Conservation (phyloP, 2,113 vertebrate genomes). For the Recurvirostra avosetta region DNA sequence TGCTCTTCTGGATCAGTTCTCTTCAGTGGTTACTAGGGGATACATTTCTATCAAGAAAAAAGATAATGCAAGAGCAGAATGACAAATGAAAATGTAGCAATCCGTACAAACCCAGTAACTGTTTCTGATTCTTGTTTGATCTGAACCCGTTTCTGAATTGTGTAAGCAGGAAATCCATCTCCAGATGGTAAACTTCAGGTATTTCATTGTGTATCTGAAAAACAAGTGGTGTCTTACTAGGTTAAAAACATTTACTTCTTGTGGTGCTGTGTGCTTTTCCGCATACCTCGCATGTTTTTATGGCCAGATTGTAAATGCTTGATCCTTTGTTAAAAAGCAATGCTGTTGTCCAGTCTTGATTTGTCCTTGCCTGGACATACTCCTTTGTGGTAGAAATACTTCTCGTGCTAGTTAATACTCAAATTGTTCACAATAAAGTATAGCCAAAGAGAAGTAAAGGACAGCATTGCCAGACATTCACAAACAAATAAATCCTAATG, state of each 20-base stretch:
- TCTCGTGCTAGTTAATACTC: not conserved
- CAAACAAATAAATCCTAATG: constrained; percentile 58
- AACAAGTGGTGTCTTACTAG: not conserved
- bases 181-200: not conserved
- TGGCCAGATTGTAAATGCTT: not conserved
- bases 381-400: not conserved
- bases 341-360: not conserved
- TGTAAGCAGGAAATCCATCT: not conserved
- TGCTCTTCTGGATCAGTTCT: not conserved
- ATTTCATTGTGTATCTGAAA: not conserved
- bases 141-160: not conserved
- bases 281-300: not conserved
- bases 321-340: not conserved
- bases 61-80: not conserved
- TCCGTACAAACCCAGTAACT: not conserved
- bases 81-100: not conserved
- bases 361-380: not conserved
- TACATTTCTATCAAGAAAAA: not conserved
- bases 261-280: not conserved
- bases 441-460: not conserved
- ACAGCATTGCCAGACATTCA: not conserved
- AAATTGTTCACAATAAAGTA: not conserved
- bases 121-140: not conserved
- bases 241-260: not conserved
- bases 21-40: not conserved